Conservation (phyloP, 2,888 invertebrate species). For the Gasteruption jaculator region DNA sequence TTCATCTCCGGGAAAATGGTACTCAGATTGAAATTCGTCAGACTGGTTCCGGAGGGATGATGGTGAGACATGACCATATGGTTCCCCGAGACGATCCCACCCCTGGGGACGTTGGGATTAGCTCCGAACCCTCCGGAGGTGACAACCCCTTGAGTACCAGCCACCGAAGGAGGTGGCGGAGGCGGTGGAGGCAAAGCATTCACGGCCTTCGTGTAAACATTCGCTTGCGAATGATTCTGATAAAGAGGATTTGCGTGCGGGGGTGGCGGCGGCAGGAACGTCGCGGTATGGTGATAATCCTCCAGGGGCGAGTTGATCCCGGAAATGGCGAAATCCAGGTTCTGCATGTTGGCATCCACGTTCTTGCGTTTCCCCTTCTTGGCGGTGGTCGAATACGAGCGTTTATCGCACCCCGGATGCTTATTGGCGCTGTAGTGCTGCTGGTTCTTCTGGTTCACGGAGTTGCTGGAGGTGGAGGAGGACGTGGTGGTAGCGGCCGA, state of each 20-base stretch:
- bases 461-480: conserved; percentile 18
- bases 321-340: conserved; percentile 43
- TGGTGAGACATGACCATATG: conserved; percentile 41
- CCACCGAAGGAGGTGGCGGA: conserved; percentile 23
- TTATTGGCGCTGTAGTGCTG: conserved; percentile 36
- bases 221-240: conserved; percentile 43
- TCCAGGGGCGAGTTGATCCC: conserved; percentile 43
- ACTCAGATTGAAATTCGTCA: conserved; percentile 77
- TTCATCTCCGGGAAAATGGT: conserved; percentile 84
- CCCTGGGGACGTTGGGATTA: conserved; percentile 28
- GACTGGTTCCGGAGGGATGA: conserved; percentile 54
- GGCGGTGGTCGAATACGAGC: conserved; percentile 34
- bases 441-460: conserved; percentile 30
- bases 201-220: conserved; percentile 37
- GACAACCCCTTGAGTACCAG: conserved; percentile 27
- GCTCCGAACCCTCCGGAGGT: conserved; percentile 30
- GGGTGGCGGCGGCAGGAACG: conserved; percentile 30
- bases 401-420: conserved; percentile 45
- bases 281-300: conserved; percentile 43
- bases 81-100: conserved; percentile 33
- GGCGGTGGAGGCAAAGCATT: conserved; percentile 30
- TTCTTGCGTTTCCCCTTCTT: conserved; percentile 45
- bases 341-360: conserved; percentile 38
- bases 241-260: conserved; percentile 41
- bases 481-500: conserved; percentile 26